Evolutionary conservation across 92 coral and sea anemone genomes (phyloP).

Genomic region (Ricordea florida): DNA sequence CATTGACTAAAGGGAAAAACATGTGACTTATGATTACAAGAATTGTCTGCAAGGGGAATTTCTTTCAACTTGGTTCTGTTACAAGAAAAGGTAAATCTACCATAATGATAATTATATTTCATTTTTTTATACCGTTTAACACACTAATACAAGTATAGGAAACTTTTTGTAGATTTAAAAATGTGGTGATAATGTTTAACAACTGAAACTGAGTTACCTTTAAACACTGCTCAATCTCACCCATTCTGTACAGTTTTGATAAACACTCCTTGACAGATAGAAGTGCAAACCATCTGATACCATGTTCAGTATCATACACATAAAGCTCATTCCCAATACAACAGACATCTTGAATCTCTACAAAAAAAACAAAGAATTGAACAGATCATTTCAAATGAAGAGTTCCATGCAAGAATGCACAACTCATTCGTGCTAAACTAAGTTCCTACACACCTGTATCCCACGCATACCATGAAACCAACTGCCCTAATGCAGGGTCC

Average conservation of each 20-base stretch:
- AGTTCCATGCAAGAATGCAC: no score
- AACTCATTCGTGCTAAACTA: background rate
- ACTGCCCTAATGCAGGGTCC: conserved; percentile 85
- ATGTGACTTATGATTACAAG: no score
- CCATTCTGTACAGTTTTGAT: conserved; percentile 72
- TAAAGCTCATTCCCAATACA: conserved; percentile 84
- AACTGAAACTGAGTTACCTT: no score
- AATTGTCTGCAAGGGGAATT: no score
- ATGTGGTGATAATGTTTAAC: no score
- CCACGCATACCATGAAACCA: conserved; percentile 82
- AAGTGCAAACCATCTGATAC: conserved; percentile 81
- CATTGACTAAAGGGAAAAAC: no score
- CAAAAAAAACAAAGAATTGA: background rate
- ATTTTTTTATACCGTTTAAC: no score
- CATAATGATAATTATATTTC: no score
- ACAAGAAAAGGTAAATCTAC: no score
- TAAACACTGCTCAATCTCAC: conserved; percentile 69
- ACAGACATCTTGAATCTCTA: conserved; percentile 79
- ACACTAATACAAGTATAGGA: no score
- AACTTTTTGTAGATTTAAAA: no score
- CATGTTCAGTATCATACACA: conserved; percentile 71
- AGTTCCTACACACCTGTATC: conserved; percentile 46
- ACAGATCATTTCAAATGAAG: background rate
- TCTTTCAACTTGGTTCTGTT: background rate
- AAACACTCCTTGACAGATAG: conserved; percentile 91